These are phyloP conservation scores for Psophia crepitans DNA, from an alignment of 2,113 vertebrate genomes.

Conservation along the genomic window DNA sequence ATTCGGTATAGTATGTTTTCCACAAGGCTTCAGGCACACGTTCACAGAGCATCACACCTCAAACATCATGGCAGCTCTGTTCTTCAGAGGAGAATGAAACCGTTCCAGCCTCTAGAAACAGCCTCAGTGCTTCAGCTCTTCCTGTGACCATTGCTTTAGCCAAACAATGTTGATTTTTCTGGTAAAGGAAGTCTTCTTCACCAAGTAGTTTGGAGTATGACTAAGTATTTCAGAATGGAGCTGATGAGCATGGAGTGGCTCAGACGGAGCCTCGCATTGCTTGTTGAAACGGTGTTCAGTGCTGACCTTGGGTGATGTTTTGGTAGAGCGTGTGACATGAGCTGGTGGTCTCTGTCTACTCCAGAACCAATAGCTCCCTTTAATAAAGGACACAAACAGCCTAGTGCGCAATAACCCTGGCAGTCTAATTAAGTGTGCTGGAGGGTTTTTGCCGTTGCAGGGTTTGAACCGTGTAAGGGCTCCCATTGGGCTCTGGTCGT, in stretches of 20 bases:
- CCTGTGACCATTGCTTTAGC: neutral
- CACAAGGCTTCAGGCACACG: rapidly evolving
- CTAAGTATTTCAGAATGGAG: neutral
- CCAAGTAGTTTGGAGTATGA: neutral
- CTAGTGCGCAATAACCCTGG: neutral
- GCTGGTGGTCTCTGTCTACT: neutral
- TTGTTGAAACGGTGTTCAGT: neutral
- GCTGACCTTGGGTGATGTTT: neutral
- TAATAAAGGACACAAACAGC: neutral
- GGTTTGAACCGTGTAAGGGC: neutral
- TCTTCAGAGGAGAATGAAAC: neutral
- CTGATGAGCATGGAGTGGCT: neutral
- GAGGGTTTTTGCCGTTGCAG: neutral
- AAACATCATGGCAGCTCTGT: neutral
- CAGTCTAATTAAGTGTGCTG: neutral
- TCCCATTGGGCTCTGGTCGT: neutral
- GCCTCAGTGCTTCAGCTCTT: neutral
- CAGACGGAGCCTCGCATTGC: neutral
- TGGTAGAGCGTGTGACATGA: neutral
- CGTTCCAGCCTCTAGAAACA: neutral
- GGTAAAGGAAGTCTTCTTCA: neutral
- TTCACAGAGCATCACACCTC: neutral
- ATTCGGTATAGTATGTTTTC: neutral
- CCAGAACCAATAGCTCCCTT: neutral
- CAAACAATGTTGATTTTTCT: neutral